phyloP scores from a whole-genome alignment of 2,113 vertebrate species.

The Tenebrosternarchus preto region DNA sequence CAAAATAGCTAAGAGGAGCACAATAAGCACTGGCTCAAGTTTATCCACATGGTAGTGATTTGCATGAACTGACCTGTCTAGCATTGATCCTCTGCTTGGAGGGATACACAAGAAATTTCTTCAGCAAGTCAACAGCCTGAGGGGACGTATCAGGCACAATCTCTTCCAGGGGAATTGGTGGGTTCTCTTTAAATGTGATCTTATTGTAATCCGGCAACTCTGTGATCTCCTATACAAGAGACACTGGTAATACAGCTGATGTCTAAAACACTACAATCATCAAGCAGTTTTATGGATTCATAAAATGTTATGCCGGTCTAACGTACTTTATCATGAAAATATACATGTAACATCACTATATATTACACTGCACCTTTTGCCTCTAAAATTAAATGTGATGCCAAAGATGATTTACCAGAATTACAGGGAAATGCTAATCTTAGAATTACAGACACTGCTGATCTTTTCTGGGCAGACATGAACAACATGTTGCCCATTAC shows the following conservation, averaged over 20 bases:
- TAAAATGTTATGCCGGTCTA: not conserved
- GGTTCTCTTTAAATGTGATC: constrained; percentile 88
- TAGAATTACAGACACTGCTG: too few relatives aligned
- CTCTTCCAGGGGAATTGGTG: constrained; percentile 81
- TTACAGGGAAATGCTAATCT: too few relatives aligned
- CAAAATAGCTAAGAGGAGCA: too few relatives aligned
- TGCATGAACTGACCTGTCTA: constrained; percentile 70
- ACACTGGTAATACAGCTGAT: not conserved
- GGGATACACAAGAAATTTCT: constrained; percentile 82
- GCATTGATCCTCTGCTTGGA: constrained; percentile 78
- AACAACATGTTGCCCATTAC: too few relatives aligned
- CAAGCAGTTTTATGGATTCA: not conserved
- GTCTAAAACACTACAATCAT: too few relatives aligned
- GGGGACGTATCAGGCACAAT: constrained; percentile 82
- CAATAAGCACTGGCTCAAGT: not conserved
- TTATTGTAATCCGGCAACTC: constrained; percentile 90
- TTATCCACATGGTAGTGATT: not conserved
- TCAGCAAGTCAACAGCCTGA: constrained; percentile 82
- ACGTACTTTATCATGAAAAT: too few relatives aligned
- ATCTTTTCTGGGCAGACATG: too few relatives aligned
- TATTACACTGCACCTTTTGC: too few relatives aligned
- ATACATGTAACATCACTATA: too few relatives aligned
- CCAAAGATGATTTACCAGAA: too few relatives aligned
- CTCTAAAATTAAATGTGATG: too few relatives aligned
- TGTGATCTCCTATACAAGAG: constrained; percentile 76